Conservation (phyloP, 2,797 vertebrate species). For the Propithecus deckenii region DNA sequence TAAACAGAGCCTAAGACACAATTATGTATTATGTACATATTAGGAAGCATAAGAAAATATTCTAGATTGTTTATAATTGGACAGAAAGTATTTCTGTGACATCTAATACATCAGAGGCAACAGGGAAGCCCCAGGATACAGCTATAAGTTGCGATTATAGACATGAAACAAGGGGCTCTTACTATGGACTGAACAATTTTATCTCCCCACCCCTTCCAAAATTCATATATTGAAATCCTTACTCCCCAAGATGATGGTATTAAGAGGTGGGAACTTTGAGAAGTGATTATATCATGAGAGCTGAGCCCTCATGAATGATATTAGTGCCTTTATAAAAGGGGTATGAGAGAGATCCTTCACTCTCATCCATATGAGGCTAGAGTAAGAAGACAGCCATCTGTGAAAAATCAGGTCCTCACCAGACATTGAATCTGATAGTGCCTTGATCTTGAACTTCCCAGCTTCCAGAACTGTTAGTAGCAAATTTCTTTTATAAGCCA, state of each 20-base stretch:
- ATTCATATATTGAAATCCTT: neutral
- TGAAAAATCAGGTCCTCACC: too few relatives aligned
- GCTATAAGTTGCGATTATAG: neutral
- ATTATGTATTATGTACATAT: neutral
- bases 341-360: neutral
- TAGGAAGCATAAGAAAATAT: neutral
- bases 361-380: neutral
- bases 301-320: neutral
- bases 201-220: neutral
- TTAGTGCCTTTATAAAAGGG: neutral
- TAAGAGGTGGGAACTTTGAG: neutral
- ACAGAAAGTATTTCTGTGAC: neutral
- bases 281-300: neutral
- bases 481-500: neutral
- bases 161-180: neutral
- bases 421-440: neutral
- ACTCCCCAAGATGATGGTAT: neutral
- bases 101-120: neutral
- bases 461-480: neutral
- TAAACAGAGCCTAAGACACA: neutral
- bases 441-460: neutral
- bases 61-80: neutral
- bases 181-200: neutral
- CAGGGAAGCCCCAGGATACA: too few relatives aligned
- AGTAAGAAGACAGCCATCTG: neutral